Conservation (phyloP, 2,797 vertebrate species). For the Aulostomus chinensis region DNA sequence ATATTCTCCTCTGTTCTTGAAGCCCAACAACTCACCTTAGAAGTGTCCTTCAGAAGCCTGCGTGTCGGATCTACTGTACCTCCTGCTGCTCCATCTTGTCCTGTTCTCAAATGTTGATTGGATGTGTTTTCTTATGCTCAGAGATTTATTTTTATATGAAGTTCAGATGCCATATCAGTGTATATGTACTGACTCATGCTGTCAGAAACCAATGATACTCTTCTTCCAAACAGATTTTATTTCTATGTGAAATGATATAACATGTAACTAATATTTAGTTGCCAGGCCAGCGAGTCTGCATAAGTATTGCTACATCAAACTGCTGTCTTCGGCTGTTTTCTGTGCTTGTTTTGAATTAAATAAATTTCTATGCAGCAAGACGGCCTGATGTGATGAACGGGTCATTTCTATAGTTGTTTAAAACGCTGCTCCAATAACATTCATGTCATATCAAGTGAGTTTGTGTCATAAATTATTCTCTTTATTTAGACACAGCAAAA, state of each 20-base stretch:
- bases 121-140: conserved; percentile 51
- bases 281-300: conserved; percentile 84
- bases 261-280: conserved; percentile 85
- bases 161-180: conserved; percentile 84
- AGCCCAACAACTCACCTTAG: conserved; percentile 7
- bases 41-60: background rate
- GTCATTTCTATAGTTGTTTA: background rate
- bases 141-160: conserved; percentile 79
- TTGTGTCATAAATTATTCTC: conserved; percentile 13
- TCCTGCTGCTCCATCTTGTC: conserved; percentile 17
- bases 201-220: conserved; percentile 59
- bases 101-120: conserved; percentile 34
- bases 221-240: conserved; percentile 53
- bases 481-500: conserved; percentile 35
- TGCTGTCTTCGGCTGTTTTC: conserved; percentile 22
- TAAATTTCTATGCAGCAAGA: conserved; percentile 40
- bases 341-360: conserved; percentile 50
- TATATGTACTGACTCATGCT: conserved; percentile 82
- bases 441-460: too few species aligned
- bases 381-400: too few species aligned
- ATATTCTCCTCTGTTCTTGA: background rate
- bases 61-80: conserved; percentile 3
- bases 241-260: conserved; percentile 74
- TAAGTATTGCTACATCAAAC: conserved; percentile 73
- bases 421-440: too few species aligned